Evolutionary conservation across 37 sponge, comb jelly and placozoan genomes (phyloP).

Genomic region (Spongilla lacustris): DNA sequence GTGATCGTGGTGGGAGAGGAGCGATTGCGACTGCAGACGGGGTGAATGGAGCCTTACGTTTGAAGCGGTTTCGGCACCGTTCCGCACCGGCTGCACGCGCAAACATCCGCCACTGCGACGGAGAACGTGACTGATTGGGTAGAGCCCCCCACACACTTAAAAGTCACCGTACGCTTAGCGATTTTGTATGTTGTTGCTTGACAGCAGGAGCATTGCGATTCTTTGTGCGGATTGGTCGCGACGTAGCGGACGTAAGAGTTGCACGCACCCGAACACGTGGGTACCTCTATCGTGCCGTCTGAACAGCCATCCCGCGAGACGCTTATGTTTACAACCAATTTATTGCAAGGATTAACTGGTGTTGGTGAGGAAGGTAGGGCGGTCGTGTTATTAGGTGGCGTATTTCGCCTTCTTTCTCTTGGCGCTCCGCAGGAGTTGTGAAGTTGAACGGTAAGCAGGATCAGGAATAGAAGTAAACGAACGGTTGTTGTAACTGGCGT

Average conservation of each 20-base stretch:
- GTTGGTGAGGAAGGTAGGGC: background rate
- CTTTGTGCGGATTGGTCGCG: background rate
- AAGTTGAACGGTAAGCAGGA: background rate
- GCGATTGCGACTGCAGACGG: too few species aligned
- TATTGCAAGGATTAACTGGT: background rate
- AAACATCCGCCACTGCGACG: background rate
- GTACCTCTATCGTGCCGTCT: background rate
- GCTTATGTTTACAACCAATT: background rate
- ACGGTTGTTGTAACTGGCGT: background rate
- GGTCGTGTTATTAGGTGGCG: background rate
- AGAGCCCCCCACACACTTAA: background rate
- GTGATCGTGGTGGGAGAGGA: too few species aligned
- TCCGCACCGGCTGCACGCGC: background rate
- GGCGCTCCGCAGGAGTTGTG: background rate
- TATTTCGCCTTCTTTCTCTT: background rate
- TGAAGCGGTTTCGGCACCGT: background rate
- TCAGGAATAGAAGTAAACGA: background rate
- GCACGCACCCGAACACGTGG: background rate
- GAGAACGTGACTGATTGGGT: background rate
- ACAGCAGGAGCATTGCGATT: background rate
- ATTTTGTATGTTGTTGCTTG: background rate
- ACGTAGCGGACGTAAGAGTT: background rate
- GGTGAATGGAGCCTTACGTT: too few species aligned
- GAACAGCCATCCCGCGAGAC: background rate
- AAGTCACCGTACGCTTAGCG: background rate